Conservation (phyloP, 2,797 vertebrate genomes). For the Salmo trutta region DNA sequence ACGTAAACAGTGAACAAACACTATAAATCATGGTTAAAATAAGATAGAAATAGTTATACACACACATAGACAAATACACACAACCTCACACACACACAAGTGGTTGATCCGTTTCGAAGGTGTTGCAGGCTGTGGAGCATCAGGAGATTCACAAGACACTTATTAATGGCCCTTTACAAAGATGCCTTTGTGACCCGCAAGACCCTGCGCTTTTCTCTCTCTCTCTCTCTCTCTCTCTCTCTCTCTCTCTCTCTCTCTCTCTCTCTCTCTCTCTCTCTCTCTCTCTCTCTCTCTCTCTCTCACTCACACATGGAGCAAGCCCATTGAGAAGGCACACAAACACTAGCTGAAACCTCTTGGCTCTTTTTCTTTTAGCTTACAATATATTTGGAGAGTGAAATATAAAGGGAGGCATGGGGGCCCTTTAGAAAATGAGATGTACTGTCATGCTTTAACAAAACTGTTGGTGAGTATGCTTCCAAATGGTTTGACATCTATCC, state of each 20-base stretch:
- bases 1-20: slow-evolving; percentile 81
- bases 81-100: slow-evolving; percentile 44
- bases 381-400: background rate
- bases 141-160: slow-evolving; percentile 74
- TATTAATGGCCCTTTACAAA: slow-evolving; percentile 77
- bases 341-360: background rate
- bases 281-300: no score
- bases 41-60: slow-evolving; percentile 39
- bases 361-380: no score
- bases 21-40: slow-evolving; percentile 75
- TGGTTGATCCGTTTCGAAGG: slow-evolving; percentile 56
- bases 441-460: slow-evolving; percentile 29
- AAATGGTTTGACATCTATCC: slow-evolving; percentile 17
- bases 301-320: no score
- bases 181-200: slow-evolving; percentile 76
- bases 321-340: background rate
- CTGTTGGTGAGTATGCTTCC: slow-evolving; percentile 29
- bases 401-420: slow-evolving; percentile 6
- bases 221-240: no score
- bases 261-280: no score
- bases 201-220: slow-evolving; percentile 46
- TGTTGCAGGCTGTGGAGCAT: slow-evolving; percentile 71
- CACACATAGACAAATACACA: slow-evolving; percentile 9
- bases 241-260: no score
- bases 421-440: slow-evolving; percentile 23